A percentile compares a stretch with the other conserved stretches of the same genome.
Evolutionary conservation across 2,797 vertebrate species (phyloP).

Genomic region (Pangasius djambal): DNA sequence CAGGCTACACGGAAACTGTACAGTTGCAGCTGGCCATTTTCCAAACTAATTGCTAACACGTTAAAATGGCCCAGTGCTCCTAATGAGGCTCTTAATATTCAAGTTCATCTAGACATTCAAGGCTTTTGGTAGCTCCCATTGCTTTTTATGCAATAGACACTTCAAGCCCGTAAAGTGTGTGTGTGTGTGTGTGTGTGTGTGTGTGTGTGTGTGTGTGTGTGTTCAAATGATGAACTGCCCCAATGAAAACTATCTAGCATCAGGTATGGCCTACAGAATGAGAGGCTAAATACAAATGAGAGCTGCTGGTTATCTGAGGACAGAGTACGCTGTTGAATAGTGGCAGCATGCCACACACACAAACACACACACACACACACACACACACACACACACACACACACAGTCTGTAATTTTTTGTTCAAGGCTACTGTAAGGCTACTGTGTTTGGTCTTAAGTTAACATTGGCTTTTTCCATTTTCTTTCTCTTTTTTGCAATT

Average conservation of each 20-base stretch:
- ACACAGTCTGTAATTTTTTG: not conserved
- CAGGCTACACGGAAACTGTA: not conserved
- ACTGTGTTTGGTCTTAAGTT: not conserved
- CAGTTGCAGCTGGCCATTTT: not conserved
- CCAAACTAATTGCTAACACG: not conserved
- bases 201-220: slow-evolving; percentile 9
- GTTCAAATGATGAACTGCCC: slow-evolving; percentile 39
- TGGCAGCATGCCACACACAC: not conserved
- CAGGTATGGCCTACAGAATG: not conserved
- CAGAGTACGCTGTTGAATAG: not conserved
- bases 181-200: slow-evolving; percentile 13
- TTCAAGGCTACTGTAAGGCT: not conserved
- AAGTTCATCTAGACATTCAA: not conserved
- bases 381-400: not conserved
- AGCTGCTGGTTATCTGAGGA: not conserved
- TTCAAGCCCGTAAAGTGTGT: not conserved
- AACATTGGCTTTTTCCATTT: not conserved
- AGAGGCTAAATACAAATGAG: not conserved
- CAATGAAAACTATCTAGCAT: not conserved
- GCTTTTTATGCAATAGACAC: not conserved
- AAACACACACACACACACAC: not conserved
- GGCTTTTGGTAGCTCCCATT: not conserved
- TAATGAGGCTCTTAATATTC: not conserved
- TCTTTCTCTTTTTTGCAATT: not conserved
- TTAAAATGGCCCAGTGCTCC: not conserved